phyloP scores from a whole-genome alignment of 2,888 invertebrate species.

The Pyrochroa serraticornis region DNA sequence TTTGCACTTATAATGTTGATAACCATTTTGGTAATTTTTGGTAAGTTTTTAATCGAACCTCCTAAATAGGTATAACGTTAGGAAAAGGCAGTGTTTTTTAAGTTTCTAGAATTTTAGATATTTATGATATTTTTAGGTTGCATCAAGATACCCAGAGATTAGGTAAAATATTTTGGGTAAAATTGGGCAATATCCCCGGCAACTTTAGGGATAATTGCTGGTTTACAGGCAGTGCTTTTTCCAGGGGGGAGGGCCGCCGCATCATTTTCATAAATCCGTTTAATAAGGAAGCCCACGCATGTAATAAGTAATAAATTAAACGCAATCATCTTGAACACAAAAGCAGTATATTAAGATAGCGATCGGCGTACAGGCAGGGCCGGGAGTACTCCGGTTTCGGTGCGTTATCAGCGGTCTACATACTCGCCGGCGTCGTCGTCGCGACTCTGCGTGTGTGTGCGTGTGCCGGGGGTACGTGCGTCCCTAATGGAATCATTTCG shows the following conservation, averaged over 20 bases:
- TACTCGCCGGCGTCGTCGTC: conserved; percentile 30
- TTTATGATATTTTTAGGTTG: no score
- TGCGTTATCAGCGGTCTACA: conserved; percentile 33
- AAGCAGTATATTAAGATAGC: conserved; percentile 45
- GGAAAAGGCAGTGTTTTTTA: no score
- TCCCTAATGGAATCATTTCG: conserved; percentile 34
- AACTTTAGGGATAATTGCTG: no score
- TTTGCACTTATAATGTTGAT: no score
- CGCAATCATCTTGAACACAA: conserved; percentile 41
- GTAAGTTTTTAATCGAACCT: no score
- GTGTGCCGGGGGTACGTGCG: conserved; percentile 27
- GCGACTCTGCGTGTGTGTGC: conserved; percentile 8
- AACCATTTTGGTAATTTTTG: no score
- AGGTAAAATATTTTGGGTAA: no score
- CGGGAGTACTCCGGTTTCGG: conserved; percentile 24
- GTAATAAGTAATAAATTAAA: conserved; percentile 32
- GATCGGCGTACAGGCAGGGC: conserved; percentile 33
- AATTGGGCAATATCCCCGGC: no score
- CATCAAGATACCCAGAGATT: no score
- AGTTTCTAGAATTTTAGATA: no score
- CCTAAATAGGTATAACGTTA: no score
- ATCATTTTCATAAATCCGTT: conserved; percentile 16
- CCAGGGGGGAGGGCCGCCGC: background rate
- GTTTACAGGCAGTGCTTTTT: background rate
- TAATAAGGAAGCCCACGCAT: conserved; percentile 17